Evolutionary conservation across 2,888 invertebrate genomes (phyloP), one percentile per base, ranked within the genome.

Genomic region (Entomobrya proxima): DNA sequence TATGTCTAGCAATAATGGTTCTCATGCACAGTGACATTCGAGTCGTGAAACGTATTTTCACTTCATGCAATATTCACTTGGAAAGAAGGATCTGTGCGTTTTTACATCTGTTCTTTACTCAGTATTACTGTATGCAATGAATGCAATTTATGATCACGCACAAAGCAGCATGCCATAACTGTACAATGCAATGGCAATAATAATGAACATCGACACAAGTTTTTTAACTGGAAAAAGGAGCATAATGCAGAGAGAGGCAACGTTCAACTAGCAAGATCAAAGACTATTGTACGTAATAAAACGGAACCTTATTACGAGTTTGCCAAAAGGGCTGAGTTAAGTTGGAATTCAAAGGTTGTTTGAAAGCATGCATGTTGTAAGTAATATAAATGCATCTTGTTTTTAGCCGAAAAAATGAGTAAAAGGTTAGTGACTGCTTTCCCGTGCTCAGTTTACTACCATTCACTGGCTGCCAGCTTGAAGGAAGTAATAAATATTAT

Each of bases 401-500:
- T 58, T 15, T 30, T 32, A n/a, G 24, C 6, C 7, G 47, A 47
- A 7, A 58, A n/a, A 15, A 32, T 15, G 32, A 15, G 55, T 55
- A 27, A 58, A 58, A 32, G 9, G 58, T 32, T 58, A 58, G 15
- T 15, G 32, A n/a, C 0, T 58, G 58, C 32, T 32, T 64, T 37
- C 3, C 6, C 64, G n/a, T 35, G 0, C 37, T 64, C 64, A 35
- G 11, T n/a, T 55, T 18, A 18, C 35, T 32, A 35, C 37, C 9
- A 37, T 21, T 5, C 21, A 40, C 40, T 30, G 9, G 11, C 30
- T 18, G 35, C 37, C 24, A 27, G 21, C 24, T 67, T 37, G 37
- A 67, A 67, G 67, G 67, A 67, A 67, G 40, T 40, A 40, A 67
- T 67, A 67, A 67, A 67, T 67, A 67, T 67, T 67, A 67, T 67